Conservation (phyloP, 2,113 vertebrate species). For the Menidia beryllina region DNA sequence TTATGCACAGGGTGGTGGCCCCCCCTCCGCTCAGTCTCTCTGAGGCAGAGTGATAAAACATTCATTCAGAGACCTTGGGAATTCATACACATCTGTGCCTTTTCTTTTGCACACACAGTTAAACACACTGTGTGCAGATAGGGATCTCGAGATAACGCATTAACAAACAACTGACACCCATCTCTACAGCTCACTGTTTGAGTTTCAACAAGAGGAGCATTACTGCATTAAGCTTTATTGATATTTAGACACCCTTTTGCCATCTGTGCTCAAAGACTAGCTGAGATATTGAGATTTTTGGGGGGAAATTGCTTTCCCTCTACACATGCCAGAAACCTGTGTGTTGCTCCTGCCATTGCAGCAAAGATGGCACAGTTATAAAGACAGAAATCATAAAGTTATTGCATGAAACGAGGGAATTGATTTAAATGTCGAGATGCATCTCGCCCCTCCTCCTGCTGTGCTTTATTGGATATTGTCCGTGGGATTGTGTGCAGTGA, state of each 20-base stretch:
- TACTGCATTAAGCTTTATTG: slow-evolving; percentile 53
- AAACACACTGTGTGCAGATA: slow-evolving; percentile 65
- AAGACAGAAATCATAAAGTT: slow-evolving; percentile 70
- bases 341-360: slow-evolving; percentile 31
- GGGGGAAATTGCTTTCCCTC: slow-evolving; percentile 15
- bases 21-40: slow-evolving; percentile 26
- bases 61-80: slow-evolving; percentile 78
- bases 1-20: slow-evolving; percentile 33
- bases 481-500: slow-evolving; percentile 60
- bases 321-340: slow-evolving; percentile 15
- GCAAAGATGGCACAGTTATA: slow-evolving; percentile 56
- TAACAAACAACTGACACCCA: slow-evolving; percentile 67
- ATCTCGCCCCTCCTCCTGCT: slow-evolving; percentile 60
- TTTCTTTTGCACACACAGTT: slow-evolving; percentile 69
- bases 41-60: slow-evolving; percentile 72
- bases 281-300: slow-evolving; percentile 21
- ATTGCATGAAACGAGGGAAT: slow-evolving; percentile 65
- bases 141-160: slow-evolving; percentile 58
- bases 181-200: slow-evolving; percentile 36
- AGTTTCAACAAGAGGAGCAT: slow-evolving; percentile 50
- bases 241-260: slow-evolving; percentile 41
- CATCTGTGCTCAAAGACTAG: slow-evolving; percentile 45
- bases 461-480: slow-evolving; percentile 78
- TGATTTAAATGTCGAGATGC: slow-evolving; percentile 80
- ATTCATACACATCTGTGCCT: slow-evolving; percentile 77